Evolutionary conservation across 2,888 invertebrate genomes (phyloP), one percentile per base, ranked within the genome.

Genomic region (Drosophila greeni): DNA sequence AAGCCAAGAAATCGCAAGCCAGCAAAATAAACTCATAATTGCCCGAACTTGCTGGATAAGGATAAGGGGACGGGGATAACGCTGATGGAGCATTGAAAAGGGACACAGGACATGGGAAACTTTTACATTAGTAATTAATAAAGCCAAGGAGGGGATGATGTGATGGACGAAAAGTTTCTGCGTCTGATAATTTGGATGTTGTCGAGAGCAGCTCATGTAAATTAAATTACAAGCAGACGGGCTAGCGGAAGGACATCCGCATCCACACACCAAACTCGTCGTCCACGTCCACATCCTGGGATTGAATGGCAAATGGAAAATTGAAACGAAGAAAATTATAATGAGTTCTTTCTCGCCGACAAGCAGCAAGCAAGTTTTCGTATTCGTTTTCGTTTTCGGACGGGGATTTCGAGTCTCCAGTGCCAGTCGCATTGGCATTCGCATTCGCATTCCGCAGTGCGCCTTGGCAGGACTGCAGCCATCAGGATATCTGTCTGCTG

Each of bases 81-180:
- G 23, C 31, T 58, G 61, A 54, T 67, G 47, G 36, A 52, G 66
- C 54, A 54, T n/a, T 51, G 42, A 55, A 67, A 60, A 51, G 54
- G 64, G 57, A 68, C 48, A 43, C 55, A 57, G 42, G 57, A 68
- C 48, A 47, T 47, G 54, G 39, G 49, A 76, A 79, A 79, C 79
- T 73, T 80, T 75, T 52, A 69, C 75, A 76, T 76, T 82, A 79
- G 70, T 76, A 75, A 76, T 79, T 79, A 78, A 79, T 79, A 76
- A 65, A 54, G 59, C 49, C 36, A 4, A 34, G 18, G 2, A 37
- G 14, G 31, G 31, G 20, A 20, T 16, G 52, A 37, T 26, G 29
- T 20, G 43, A 37, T 42, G 51, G 42, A 12, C 49, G 20, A 61
- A 72, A 78, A 75, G 42, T 81, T 78, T 77, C 56, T 45, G 47